Base-by-base conservation (phyloP, 2,113 vertebrate genomes). In the Anarhynchus alexandrinus region DNA sequence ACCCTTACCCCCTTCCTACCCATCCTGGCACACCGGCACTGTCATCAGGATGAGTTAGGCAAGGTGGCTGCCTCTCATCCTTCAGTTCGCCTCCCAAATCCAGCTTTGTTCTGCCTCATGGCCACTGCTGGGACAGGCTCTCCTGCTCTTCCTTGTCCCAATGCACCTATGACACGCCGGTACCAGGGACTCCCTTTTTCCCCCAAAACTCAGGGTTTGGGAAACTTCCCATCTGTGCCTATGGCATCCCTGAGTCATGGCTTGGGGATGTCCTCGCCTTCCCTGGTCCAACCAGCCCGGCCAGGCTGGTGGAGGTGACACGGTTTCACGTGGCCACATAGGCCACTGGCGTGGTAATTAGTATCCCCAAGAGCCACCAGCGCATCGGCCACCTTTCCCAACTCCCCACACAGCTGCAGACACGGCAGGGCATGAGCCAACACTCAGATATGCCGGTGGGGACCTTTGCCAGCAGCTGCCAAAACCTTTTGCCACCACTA, bases 151-250 rank as follows among this genome's bases (percentile, higher is more conserved):
- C 58, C 12, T 69, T 27, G 45, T 34, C 42, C 13, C 34, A 16
- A 0, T 5, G 15, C 0, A 0, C 38, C 45, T 40, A 51, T 16
- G 7, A 3, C 8, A 2, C 4, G 34, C 15, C 0, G 0, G 27
- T 85, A 42, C 42, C 10, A 9, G 2, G 18, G 34, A 11, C 12
- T 18, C 22, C 32, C 8, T 30, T 38, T 61, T 52, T 9, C 4
- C 80, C 34, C 6, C 16, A 61, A 10, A 70, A 22, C 22, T 64
- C 59, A 6, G 11, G 6, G 7, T 11, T 61, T 57, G 62, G 52
- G 40, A 47, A 38, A 67, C 62, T 58, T 18, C 29, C 65, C 2
- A 0, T 16, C 84, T 30, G 5, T 51, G 47, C 20, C 43, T 59
- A n/a, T 66, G 73, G 29, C 9, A 38, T 12, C 9, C 51, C 47